Percentiles rank a stretch among this genome's conserved stretches.
Evolutionary conservation across 2,113 vertebrate species (phyloP).

Genomic region (Dicaeum eximium): DNA sequence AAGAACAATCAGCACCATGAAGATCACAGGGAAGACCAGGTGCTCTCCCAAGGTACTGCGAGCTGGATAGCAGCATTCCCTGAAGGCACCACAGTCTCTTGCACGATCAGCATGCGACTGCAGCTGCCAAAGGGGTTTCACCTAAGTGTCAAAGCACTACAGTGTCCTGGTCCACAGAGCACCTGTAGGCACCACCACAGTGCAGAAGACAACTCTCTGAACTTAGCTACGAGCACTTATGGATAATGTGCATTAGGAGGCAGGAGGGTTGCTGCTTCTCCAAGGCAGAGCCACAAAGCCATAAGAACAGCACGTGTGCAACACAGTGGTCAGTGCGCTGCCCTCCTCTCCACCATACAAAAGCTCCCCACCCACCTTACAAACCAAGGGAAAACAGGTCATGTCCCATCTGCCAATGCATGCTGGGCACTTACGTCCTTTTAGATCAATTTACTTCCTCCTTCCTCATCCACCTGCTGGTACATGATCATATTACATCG

Average conservation of each 20-base stretch:
- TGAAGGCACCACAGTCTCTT: background rate
- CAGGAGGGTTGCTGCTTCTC: background rate
- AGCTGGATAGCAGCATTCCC: accelerated
- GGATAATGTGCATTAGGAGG: background rate
- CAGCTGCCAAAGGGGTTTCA: background rate
- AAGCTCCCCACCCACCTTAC: background rate
- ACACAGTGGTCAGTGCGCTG: background rate
- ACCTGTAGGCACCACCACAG: background rate
- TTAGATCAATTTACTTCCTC: background rate
- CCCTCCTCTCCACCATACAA: background rate
- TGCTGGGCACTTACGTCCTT: background rate
- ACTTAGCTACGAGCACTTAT: background rate
- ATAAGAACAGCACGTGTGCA: background rate
- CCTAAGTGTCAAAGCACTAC: accelerated
- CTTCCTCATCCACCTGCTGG: background rate
- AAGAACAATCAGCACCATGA: background rate
- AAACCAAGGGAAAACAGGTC: background rate
- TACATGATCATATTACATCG: background rate
- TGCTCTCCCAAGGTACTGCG: background rate
- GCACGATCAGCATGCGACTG: accelerated
- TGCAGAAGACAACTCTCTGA: background rate
- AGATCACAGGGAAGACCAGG: background rate
- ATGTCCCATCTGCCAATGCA: background rate
- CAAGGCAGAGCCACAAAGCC: background rate
- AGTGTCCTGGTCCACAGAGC: background rate